phyloP scores from a whole-genome alignment of 2,113 vertebrate species.

The Dolichallabes microphthalmus region DNA sequence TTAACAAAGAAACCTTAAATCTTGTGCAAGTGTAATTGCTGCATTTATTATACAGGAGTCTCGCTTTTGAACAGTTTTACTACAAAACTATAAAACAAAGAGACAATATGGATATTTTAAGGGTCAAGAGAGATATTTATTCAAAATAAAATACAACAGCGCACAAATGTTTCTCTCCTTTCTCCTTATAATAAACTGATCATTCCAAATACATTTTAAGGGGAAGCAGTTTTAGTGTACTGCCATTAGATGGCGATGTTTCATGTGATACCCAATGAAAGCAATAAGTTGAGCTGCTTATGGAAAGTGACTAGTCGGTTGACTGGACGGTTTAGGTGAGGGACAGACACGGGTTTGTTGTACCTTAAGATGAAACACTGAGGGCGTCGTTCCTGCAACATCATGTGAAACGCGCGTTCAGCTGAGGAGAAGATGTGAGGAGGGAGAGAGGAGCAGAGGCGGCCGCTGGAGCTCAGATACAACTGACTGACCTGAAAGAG shows the following conservation, averaged over 20 bases:
- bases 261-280: background rate
- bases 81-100: background rate
- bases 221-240: background rate
- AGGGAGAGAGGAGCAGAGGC: constrained; percentile 82
- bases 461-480: constrained; percentile 84
- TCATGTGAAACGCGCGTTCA: constrained; percentile 89
- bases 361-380: constrained; percentile 95
- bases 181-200: background rate
- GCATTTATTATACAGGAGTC: background rate
- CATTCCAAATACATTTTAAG: background rate
- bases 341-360: background rate
- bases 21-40: background rate
- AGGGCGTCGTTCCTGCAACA: constrained; percentile 83
- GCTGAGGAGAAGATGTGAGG: constrained; percentile 94
- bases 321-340: background rate
- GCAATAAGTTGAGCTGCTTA: background rate
- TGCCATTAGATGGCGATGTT: constrained; percentile 17
- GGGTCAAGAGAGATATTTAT: background rate
- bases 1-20: background rate
- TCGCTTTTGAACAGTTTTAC: background rate
- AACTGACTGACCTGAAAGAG: constrained; percentile 85
- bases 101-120: background rate
- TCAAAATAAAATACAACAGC: background rate
- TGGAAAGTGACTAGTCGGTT: background rate
- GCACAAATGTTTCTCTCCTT: background rate